Base-by-base conservation (phyloP, 2,888 invertebrate genomes). In the Oasisia sp. region DNA sequence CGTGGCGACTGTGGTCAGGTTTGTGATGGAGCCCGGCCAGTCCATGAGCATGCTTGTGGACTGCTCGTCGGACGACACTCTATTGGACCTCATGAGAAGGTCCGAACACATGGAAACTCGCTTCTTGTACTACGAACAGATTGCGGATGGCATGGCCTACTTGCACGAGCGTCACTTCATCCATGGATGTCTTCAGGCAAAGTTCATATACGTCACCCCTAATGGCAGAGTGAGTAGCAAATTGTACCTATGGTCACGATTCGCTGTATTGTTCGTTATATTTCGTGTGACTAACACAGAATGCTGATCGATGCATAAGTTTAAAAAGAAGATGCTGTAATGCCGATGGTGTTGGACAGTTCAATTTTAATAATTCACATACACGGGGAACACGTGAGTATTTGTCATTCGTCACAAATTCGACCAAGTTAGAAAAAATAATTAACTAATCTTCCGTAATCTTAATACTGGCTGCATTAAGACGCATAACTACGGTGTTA, bases 161-260 rank as follows among this genome's bases (percentile, higher is more conserved):
- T 74, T 74, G 74, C 74, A 74, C 27, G 74, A 74, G 5, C 74
- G 74, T 74, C 19, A 74, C 74, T 74, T 74, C 74, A 74, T 74
- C 74, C 74, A 74, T 19, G 74, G 74, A 3, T 74, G 74, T 74
- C 74, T 74, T 27, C 74, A 74, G 74, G 74, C 74, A 19, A 74
- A 74, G 74, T 74, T 74, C 74, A 74, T 74, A 7, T 74, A 74
- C 8, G 27, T 74, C 74, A 74, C 74, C 14, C 74, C 74, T 27
- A 74, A 74, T 74, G 74, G 74, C 74, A 74, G 74, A 74, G 74
- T 74, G 74, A 74, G 74, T 74, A 74, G n/a, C 74, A 74, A 74
- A 74, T 38, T 38, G 38, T 38, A 38, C 74, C 38, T 2, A 38
- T 38, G 38, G 38, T 38, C 38, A 38, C 38, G 38, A 38, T 38